phyloP scores from a whole-genome alignment of 2,113 vertebrate genomes.

The Prunella himalayana region DNA sequence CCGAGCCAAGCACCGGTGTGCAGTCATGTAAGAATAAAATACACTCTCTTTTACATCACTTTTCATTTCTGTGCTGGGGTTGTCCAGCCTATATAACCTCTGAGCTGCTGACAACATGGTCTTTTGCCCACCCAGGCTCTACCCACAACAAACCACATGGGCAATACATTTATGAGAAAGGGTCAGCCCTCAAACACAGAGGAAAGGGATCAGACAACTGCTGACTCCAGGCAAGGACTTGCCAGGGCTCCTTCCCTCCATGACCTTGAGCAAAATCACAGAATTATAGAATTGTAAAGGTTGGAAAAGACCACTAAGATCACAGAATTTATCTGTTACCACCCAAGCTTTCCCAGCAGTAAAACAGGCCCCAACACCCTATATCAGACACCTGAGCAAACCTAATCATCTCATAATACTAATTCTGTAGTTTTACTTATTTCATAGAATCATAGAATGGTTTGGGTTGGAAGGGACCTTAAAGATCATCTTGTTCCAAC shows the following conservation, averaged over 20 bases:
- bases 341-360: background rate
- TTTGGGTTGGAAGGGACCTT: background rate
- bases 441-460: background rate
- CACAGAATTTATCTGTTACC: accelerated
- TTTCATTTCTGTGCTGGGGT: background rate
- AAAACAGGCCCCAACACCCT: accelerated
- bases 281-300: background rate
- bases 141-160: background rate
- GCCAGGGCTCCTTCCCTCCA: background rate
- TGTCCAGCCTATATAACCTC: background rate
- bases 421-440: background rate
- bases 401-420: accelerated
- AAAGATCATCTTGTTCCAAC: background rate
- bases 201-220: background rate
- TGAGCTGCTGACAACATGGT: background rate
- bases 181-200: background rate
- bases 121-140: background rate
- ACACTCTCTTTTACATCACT: background rate
- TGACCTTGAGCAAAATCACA: background rate
- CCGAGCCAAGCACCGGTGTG: background rate
- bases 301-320: background rate
- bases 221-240: background rate
- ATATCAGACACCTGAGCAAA: background rate
- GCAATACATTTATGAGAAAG: background rate
- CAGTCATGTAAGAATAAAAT: background rate